Conservation (phyloP, 2,797 vertebrate genomes). For the Danio albolineatus region DNA sequence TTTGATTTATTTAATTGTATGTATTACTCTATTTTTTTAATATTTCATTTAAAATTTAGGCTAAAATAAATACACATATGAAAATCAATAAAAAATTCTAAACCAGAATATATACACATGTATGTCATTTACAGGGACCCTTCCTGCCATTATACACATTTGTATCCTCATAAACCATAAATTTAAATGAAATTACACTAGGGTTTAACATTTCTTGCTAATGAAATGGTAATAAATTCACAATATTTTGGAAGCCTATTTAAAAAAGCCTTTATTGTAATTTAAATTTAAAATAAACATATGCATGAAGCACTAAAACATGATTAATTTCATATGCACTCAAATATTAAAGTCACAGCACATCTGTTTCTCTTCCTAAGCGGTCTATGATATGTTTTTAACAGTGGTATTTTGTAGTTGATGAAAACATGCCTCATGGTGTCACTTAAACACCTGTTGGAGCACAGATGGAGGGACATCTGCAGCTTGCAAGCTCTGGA, state of each 20-base stretch:
- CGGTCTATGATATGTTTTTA: neutral
- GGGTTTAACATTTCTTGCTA: no score
- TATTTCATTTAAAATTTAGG: no score
- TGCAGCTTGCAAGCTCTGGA: conserved; percentile 73
- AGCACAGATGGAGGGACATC: conserved; percentile 82
- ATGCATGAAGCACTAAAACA: neutral
- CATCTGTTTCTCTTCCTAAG: neutral
- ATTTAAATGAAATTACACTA: no score
- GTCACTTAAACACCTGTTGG: conserved; percentile 75
- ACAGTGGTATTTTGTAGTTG: neutral
- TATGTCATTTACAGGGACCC: no score
- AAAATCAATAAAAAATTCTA: no score
- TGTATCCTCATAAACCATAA: neutral
- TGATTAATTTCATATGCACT: neutral
- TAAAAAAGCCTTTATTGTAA: neutral
- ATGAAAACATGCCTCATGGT: neutral
- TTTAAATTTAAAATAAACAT: neutral
- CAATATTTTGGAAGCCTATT: neutral
- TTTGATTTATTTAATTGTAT: no score
- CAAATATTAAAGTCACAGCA: neutral
- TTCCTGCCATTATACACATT: neutral
- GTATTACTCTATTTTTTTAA: no score
- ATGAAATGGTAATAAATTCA: neutral
- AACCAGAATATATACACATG: no score
- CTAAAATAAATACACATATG: no score